Percentiles rank a stretch among this genome's conserved stretches.
Evolutionary conservation across 2,797 vertebrate species (phyloP).

Genomic region (Xyrichtys novacula): DNA sequence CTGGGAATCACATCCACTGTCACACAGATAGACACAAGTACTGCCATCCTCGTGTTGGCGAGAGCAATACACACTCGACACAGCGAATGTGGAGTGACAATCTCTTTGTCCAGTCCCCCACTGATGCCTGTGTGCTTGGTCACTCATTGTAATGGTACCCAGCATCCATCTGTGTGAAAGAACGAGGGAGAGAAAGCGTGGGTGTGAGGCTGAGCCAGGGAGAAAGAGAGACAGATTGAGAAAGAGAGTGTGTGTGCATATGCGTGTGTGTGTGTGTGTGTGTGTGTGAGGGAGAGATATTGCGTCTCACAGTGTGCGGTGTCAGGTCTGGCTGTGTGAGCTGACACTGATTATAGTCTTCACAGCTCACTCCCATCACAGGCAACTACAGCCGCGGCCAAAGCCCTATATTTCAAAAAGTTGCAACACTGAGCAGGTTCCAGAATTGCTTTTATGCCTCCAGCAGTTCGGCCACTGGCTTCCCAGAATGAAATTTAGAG

Average conservation of each 20-base stretch:
- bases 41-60: slow-evolving; percentile 55
- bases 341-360: slow-evolving; percentile 86
- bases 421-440: slow-evolving; percentile 75
- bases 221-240: slow-evolving; percentile 56
- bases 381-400: slow-evolving; percentile 76
- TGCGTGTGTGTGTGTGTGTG: slow-evolving; percentile 34
- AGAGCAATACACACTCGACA: slow-evolving; percentile 70
- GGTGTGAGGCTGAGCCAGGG: slow-evolving; percentile 43
- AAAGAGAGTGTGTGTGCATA: slow-evolving; percentile 33
- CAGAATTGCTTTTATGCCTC: slow-evolving; percentile 75
- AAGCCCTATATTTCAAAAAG: slow-evolving; percentile 82
- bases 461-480: slow-evolving; percentile 63
- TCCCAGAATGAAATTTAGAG: slow-evolving; percentile 58
- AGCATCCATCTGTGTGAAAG: slow-evolving; percentile 52
- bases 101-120: slow-evolving; percentile 71
- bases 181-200: slow-evolving; percentile 28
- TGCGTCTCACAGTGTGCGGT: slow-evolving; percentile 78
- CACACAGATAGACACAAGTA: slow-evolving; percentile 72
- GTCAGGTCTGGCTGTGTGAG: slow-evolving; percentile 81
- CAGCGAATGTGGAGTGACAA: slow-evolving; percentile 72
- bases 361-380: slow-evolving; percentile 83
- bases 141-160: slow-evolving; percentile 71
- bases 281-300: slow-evolving; percentile 64
- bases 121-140: slow-evolving; percentile 66
- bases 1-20: slow-evolving; percentile 72